Evolutionary conservation across 2,888 invertebrate species (phyloP), one percentile per base, ranked within the genome.

Genomic region (Nemurella pictetii): DNA sequence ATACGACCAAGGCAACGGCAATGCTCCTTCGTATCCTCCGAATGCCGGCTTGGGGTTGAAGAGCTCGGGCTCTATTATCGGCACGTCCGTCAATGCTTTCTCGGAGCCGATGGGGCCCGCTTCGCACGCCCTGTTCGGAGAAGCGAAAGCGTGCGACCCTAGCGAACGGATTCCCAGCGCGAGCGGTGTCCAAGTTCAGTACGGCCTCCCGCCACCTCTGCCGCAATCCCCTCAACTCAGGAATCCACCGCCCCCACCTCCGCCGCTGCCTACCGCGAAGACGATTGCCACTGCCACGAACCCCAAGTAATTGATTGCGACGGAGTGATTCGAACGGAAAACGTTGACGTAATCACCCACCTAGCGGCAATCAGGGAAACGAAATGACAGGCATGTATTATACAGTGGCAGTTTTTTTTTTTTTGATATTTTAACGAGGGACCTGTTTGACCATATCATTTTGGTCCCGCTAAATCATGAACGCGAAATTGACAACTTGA

Each of bases 211-310:
- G 55, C 55, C 55, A 20, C 55, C 55, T 20, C 55, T 55, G 9
- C 55, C 55, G 1, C 55, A 55, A 12, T 55, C 55, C 15, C 15
- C 55, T 55, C 55, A 55, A 12, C 80, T 25, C 25, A 27, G 72
- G 9, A 29, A 36, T 72, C 29, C 81, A 73, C 80, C 78, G 26
- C 80, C 83, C 28, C 73, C 29, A 83, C 83, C 78, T 9, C 84
- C 35, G 20, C 84, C 84, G 7, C 30, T 82, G n/a, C 80, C 86
- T 28, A 29, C 78, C 15, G 25, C 86, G 20, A 55, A 55, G 20
- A 55, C 55, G 2, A 20, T 20, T 55, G 55, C 55, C 55, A 55
- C 55, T 7, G 55, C 55, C 2, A 20, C 15, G 3, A 55, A 55
- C 55, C 55, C 55, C 2, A 55, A 55, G n/a, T n/a, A n/a, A n/a